Evolutionary conservation across 2,113 vertebrate genomes (phyloP), one percentile per base, ranked within the genome.

Genomic region (Excalfactoria chinensis): DNA sequence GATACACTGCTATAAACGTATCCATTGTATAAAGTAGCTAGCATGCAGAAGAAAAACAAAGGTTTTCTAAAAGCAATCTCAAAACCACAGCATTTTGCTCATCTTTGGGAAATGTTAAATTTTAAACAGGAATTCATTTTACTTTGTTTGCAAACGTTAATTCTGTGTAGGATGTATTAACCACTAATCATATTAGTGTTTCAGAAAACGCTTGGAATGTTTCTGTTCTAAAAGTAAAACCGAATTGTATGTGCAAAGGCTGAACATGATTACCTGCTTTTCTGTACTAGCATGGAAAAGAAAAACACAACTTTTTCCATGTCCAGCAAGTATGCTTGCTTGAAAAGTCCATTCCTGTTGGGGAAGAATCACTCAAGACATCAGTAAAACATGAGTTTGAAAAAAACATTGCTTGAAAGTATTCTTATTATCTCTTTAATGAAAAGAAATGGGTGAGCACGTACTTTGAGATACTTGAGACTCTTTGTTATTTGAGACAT

Each of bases 401-500:
- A 86, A 90, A 90, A 93, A 81, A 26, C 40, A 71, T 59, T 64
- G 40, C 30, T 84, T 63, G n/a, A 84, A 43, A 78, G 18, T 32
- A 53, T 35, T 90, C 28, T 40, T 84, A 20, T 62, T 68, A 70
- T 74, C 8, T 68, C 67, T 84, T 40, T 66, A 17, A 40, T 51
- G 35, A 55, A 63, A 86, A 92, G 26, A 84, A 90, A 23, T 5
- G 5, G 55, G 41, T 26, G 21, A 72, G n/a, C 26, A 34, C 1
- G 0, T 35, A 72, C 88, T 70, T 51, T 72, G 41, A 87, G 48
- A 51, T 76, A 75, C 11, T 63, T 55, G 16, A 20, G 58, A 48
- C 25, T 70, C 46, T 60, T 16, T 28, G n/a, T 82, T 62, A 81
- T 68, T 72, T 69, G 70, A 94, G 63, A 84, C 32, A 86, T 93